Base-by-base conservation (phyloP, 2,888 invertebrate genomes). In the Zelleria hepariella region DNA sequence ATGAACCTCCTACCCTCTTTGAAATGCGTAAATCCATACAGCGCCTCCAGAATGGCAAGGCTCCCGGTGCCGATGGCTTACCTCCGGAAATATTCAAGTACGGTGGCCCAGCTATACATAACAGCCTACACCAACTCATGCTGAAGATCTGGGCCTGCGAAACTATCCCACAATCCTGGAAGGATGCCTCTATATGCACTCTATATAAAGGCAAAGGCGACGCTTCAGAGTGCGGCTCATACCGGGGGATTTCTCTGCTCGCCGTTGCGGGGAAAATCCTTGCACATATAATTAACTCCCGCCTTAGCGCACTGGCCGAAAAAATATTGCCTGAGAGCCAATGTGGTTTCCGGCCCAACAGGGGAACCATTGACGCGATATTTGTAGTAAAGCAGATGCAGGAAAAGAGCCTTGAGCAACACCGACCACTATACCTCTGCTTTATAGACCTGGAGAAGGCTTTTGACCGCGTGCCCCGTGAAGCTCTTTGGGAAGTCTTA, bases 301-400 rank as follows among this genome's bases (percentile, higher is more conserved):
- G n/a, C n/a, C n/a, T n/a, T n/a, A n/a, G n/a, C n/a, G n/a, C n/a
- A n/a, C n/a, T n/a, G n/a, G 52, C 52, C 21, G 52, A 52, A 21
- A 5, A 21, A 4, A 21, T 52, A 21, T 53, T 63, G 3, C 62
- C 64, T 5, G 62, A 64, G 42, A 62, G 20, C 20, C 61, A 62
- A 47, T 63, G 59, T 52, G 63, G 62, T n/a, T n/a, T n/a, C n/a
- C n/a, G n/a, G n/a, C n/a, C n/a, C n/a, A n/a, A n/a, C n/a, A n/a
- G n/a, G n/a, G n/a, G n/a, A n/a, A n/a, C n/a, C n/a, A n/a, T n/a
- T n/a, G n/a, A n/a, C n/a, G n/a, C n/a, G n/a, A n/a, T 65, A 25
- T 62, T 61, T 58, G 59, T 63, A 20, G 57, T 61, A 1, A 62
- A 55, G 49, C 59, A 60, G 55, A 20, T 58, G 10, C 61, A 61